These are phyloP conservation scores for Gallinago paraguaiae DNA, from an alignment of 2,113 vertebrate genomes.

Conservation along the genomic window DNA sequence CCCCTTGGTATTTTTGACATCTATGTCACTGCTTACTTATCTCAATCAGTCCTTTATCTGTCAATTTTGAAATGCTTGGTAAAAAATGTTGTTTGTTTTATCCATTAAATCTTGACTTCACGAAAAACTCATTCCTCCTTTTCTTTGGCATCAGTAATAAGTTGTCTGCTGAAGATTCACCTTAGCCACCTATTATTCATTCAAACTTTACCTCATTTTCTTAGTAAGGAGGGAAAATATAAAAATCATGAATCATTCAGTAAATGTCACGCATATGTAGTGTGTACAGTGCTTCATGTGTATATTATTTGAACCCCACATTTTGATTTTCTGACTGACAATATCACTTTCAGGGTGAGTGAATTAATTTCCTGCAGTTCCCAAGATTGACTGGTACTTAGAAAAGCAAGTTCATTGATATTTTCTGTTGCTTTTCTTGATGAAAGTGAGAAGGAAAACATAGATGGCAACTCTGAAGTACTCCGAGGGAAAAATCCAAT, in stretches of 20 bases:
- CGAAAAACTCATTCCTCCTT: slow-evolving; percentile 2
- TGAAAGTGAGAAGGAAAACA: slow-evolving; percentile 40
- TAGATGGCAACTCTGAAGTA: background rate
- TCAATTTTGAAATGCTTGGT: background rate
- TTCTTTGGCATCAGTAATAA: background rate
- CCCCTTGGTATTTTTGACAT: background rate
- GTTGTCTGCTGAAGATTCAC: background rate
- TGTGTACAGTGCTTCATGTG: background rate
- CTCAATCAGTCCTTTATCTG: background rate
- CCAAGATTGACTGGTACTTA: background rate
- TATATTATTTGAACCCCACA: background rate
- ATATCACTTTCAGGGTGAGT: slow-evolving; percentile 36
- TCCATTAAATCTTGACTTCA: background rate
- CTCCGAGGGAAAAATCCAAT: background rate
- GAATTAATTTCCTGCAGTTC: slow-evolving; percentile 34
- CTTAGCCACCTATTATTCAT: slow-evolving; percentile 5
- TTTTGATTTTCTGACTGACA: slow-evolving; percentile 63
- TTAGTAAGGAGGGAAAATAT: background rate
- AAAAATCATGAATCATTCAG: slow-evolving; percentile 40
- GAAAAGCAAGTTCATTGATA: slow-evolving; percentile 28
- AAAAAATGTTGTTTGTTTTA: background rate
- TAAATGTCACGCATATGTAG: background rate
- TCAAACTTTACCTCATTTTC: slow-evolving; percentile 8
- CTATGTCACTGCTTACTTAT: background rate
- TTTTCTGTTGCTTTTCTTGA: slow-evolving; percentile 13